Conservation (phyloP, 2,797 vertebrate genomes). For the Urosaurus nigricauda region DNA sequence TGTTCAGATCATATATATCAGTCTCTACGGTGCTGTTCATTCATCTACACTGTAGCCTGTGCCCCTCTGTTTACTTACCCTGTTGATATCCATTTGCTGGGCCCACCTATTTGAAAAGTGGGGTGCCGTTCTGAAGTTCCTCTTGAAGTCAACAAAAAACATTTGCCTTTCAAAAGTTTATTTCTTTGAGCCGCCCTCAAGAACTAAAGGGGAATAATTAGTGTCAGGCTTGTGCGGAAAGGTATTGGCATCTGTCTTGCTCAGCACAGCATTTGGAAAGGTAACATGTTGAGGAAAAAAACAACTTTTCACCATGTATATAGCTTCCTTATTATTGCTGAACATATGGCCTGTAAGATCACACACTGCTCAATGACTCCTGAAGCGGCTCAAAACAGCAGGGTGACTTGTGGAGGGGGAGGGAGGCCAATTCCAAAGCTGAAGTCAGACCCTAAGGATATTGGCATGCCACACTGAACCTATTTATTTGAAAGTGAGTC, state of each 20-base stretch:
- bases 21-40: neutral
- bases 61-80: neutral
- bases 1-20: neutral
- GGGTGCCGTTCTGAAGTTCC: neutral
- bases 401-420: fast-evolving
- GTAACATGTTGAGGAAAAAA: fast-evolving
- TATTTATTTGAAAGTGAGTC: conserved; percentile 18
- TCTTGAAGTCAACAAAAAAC: conserved; percentile 8
- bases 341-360: conserved; percentile 48
- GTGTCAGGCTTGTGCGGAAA: neutral
- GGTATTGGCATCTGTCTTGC: neutral
- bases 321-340: conserved; percentile 28
- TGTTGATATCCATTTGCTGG: neutral
- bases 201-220: neutral
- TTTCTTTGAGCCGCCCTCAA: neutral
- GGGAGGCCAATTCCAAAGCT: conserved; percentile 31
- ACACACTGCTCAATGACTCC: conserved; percentile 19
- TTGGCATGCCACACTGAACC: conserved; percentile 18
- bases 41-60: neutral
- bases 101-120: neutral
- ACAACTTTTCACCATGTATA: neutral
- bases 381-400: conserved; percentile 14
- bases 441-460: conserved; percentile 26
- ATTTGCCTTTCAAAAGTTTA: conserved; percentile 25
- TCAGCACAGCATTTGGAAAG: conserved; percentile 39